Evolutionary conservation across 2,888 invertebrate species (phyloP), one percentile per base, ranked within the genome.

Genomic region (Rhogogaster chlorosoma): DNA sequence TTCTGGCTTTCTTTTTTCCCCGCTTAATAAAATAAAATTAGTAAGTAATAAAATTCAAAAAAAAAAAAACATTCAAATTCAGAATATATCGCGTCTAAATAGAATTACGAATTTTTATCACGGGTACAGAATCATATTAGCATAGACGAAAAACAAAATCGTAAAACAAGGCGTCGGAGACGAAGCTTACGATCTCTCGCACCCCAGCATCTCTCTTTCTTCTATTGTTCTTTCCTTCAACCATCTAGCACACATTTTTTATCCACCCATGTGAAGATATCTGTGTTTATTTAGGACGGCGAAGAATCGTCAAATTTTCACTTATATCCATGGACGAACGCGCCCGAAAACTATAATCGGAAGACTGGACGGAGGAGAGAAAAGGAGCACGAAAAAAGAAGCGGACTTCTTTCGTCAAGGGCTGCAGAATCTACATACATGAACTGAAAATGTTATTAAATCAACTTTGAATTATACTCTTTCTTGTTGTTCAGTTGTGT

Each of bases 131-230:
- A n/a, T n/a, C 89, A 85, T 87, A 91, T 91, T 91, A 90, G 90
- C 91, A 91, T 91, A 90, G 88, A 88, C 89, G 90, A 91, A 91
- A 91, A 91, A 91, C 90, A 91, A 88, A 90, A 87, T 91, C 90
- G 89, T 91, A 91, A 91, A 91, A 88, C 53, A 83, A 67, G 45
- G 42, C 83, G 83, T 29, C 42, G 67, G 29, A 67, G 32, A 67
- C 32, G 67, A 73, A 42, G 38, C 42, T 73, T 70, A 70, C 70
- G 70, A 36, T 70, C 70, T 70, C 70, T 70, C 70, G 70, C 36
- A 18, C 12, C 70, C 70, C 18, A n/a, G 15, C 71, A 38, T 38
- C 42, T 9, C 42, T 3, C 61, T 61, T 26, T 73, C 22, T 73
- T 22, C 38, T 73, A 73, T 73, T 42, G 22, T 73, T 42, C 38